phyloP scores from a whole-genome alignment of 1,140 invertebrate species.

The Ostrea edulis region DNA sequence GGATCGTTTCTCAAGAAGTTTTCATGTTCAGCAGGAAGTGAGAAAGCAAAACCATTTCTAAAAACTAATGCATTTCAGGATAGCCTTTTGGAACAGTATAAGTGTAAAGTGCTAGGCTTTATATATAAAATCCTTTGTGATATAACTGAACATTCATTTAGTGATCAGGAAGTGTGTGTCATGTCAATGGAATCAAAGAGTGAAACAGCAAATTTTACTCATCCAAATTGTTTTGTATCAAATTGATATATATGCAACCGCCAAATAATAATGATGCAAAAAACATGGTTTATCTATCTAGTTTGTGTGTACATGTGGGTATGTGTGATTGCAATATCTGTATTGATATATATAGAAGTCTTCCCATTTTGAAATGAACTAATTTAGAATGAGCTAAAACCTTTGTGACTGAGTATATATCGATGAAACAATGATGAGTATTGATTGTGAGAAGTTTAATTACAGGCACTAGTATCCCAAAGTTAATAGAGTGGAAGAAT shows the following conservation, averaged over 20 bases:
- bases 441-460: too few relatives aligned
- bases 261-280: not conserved
- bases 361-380: too few relatives aligned
- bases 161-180: not conserved
- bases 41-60: not conserved
- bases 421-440: too few relatives aligned
- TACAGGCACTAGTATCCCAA: too few relatives aligned
- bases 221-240: conserved; percentile 22
- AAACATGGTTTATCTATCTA: not conserved
- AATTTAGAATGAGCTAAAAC: too few relatives aligned
- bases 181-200: not conserved
- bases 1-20: not conserved
- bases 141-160: not conserved
- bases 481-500: too few relatives aligned
- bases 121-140: not conserved
- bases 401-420: too few relatives aligned
- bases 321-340: too few relatives aligned
- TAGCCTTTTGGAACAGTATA: not conserved
- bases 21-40: not conserved
- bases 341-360: too few relatives aligned
- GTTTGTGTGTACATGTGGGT: too few relatives aligned
- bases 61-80: conserved; percentile 22
- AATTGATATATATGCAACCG: not conserved
- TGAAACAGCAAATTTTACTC: not conserved
- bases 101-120: not conserved